phyloP scores from a whole-genome alignment of 2,113 vertebrate genomes.

The Ciconia maguari region DNA sequence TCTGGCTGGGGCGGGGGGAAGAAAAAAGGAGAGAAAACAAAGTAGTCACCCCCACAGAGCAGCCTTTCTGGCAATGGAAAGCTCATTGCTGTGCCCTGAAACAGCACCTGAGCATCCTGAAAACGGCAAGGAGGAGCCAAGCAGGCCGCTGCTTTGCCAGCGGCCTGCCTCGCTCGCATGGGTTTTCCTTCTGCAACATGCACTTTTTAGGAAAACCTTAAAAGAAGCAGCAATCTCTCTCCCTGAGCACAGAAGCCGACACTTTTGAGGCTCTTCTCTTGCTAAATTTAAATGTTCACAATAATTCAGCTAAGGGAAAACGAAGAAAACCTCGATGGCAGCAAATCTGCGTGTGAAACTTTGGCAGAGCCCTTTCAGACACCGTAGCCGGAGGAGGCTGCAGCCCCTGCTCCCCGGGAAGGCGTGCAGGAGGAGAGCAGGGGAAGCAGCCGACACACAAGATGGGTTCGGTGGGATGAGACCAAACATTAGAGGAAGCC shows the following conservation, averaged over 20 bases:
- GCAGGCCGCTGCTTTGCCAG: not conserved
- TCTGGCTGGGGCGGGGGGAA: not conserved
- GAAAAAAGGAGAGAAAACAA: not conserved
- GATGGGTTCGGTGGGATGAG: not conserved
- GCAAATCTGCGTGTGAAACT: not conserved
- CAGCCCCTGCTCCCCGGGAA: not conserved
- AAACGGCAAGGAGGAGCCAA: not conserved
- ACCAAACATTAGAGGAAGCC: not conserved
- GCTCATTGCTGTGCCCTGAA: not conserved
- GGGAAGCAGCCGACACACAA: accelerated
- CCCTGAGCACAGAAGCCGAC: not conserved
- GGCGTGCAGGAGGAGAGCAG: not conserved
- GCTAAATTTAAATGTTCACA: not conserved
- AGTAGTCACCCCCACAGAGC: not conserved
- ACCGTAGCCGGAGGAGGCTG: not conserved
- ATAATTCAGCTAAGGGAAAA: not conserved
- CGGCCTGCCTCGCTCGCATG: accelerated
- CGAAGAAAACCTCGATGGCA: not conserved
- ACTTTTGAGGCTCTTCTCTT: not conserved
- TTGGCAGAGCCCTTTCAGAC: not conserved
- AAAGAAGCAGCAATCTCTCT: not conserved
- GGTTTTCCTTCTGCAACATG: not conserved
- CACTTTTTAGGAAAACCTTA: not conserved
- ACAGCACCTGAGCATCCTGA: not conserved
- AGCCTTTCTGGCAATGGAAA: not conserved